These are phyloP conservation scores for Nycteola revayana DNA, from an alignment of 2,888 invertebrate species.

Conservation along the genomic window DNA sequence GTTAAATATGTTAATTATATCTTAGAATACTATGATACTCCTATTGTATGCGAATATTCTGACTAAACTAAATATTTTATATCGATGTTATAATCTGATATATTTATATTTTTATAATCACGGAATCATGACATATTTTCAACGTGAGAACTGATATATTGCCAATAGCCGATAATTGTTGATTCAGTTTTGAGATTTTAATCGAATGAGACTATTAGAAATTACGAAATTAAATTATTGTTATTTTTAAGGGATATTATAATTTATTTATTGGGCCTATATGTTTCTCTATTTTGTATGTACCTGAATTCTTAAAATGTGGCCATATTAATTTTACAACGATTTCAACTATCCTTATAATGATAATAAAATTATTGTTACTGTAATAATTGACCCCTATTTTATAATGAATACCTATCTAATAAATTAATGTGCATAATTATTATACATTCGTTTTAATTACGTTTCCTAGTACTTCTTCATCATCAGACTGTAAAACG, in stretches of 20 bases:
- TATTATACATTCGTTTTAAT: constrained; percentile 37
- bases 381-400: constrained; percentile 64
- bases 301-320: constrained; percentile 79
- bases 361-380: constrained; percentile 46
- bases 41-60: constrained; percentile 25
- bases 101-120: constrained; percentile 59
- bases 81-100: constrained; percentile 58
- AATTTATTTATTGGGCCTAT: constrained; percentile 64
- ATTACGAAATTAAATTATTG: constrained; percentile 74
- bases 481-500: too few species aligned
- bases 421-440: constrained; percentile 73
- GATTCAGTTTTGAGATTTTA: constrained; percentile 67
- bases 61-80: constrained; percentile 38
- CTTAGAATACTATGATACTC: constrained; percentile 9
- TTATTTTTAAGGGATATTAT: constrained; percentile 58
- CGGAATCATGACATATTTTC: constrained; percentile 61
- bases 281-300: constrained; percentile 66
- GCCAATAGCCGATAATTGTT: constrained; percentile 56
- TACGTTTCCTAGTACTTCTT: background rate
- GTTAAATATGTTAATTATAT: background rate
- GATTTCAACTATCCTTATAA: constrained; percentile 50
- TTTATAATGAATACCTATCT: constrained; percentile 67
- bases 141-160: constrained; percentile 60
- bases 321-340: constrained; percentile 75
- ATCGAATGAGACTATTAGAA: constrained; percentile 69